A percentile compares a stretch with the other conserved stretches of the same genome.
Conservation (phyloP, 2,797 vertebrate species). For the Xerus rutilus region DNA sequence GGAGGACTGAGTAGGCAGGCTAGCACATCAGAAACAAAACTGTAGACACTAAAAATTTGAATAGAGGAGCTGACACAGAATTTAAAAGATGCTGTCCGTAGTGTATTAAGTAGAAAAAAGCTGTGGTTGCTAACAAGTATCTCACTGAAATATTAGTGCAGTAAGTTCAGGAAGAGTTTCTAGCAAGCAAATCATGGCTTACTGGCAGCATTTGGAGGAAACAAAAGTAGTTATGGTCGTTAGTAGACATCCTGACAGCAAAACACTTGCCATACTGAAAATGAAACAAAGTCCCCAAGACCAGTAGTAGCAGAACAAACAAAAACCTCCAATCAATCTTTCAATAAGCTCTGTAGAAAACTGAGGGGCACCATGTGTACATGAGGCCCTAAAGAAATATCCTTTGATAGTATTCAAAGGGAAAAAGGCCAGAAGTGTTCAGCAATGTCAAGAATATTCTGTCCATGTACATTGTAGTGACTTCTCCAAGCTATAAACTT, state of each 20-base stretch:
- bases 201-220: not conserved
- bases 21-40: not conserved
- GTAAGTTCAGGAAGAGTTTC: not conserved
- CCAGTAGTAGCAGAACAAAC: not conserved
- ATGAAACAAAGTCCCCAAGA: not conserved
- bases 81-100: not conserved
- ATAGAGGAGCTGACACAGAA: not conserved
- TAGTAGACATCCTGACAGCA: not conserved
- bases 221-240: not conserved
- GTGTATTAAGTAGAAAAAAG: no score
- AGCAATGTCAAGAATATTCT: no score
- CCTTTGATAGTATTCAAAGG: not conserved
- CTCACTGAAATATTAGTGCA: not conserved
- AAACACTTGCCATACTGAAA: not conserved
- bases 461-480: not conserved
- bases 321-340: not conserved
- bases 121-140: not conserved
- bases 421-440: not conserved
- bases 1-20: not conserved
- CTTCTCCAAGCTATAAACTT: not conserved
- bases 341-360: not conserved
- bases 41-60: not conserved
- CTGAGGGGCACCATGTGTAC: fast-evolving
- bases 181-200: not conserved
- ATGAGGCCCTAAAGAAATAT: not conserved